Evolutionary conservation across 2,113 vertebrate genomes (phyloP).

Genomic region (Gavia stellata): DNA sequence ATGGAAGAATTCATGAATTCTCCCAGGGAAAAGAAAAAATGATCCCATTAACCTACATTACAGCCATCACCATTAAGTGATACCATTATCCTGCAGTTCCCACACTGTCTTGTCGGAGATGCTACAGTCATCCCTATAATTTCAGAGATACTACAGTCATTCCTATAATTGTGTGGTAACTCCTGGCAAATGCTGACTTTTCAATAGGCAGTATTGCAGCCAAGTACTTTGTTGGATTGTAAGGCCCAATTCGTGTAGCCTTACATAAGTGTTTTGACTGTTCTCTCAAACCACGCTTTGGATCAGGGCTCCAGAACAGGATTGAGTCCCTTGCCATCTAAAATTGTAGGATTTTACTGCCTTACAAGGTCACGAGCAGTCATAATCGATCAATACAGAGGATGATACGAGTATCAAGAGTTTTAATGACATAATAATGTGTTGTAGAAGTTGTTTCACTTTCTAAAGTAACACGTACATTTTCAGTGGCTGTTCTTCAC

Average conservation of each 20-base stretch:
- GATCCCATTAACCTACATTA: slow-evolving; percentile 62
- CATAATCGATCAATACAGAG: background rate
- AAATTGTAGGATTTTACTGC: background rate
- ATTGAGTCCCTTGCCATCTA: background rate
- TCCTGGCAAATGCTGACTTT: background rate
- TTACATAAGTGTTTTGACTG: background rate
- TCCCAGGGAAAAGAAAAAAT: slow-evolving; percentile 40
- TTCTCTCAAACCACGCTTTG: background rate
- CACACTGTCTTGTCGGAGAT: background rate
- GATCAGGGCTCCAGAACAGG: background rate
- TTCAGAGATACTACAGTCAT: background rate
- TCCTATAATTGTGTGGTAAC: background rate
- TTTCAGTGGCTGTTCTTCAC: background rate
- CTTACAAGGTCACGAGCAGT: background rate
- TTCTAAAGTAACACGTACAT: background rate
- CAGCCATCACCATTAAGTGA: slow-evolving; percentile 32
- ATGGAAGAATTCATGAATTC: slow-evolving; percentile 44
- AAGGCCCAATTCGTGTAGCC: rapidly evolving
- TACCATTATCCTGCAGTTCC: slow-evolving; percentile 40
- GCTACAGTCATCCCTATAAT: background rate
- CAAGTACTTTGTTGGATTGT: background rate
- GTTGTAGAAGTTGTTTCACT: background rate
- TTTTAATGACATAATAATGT: background rate
- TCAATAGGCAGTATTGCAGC: background rate
- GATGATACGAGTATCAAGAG: background rate